Percentiles rank a stretch among this genome's conserved stretches.
phyloP scores from a whole-genome alignment of 2,797 vertebrate genomes.

The Sus cebifrons region DNA sequence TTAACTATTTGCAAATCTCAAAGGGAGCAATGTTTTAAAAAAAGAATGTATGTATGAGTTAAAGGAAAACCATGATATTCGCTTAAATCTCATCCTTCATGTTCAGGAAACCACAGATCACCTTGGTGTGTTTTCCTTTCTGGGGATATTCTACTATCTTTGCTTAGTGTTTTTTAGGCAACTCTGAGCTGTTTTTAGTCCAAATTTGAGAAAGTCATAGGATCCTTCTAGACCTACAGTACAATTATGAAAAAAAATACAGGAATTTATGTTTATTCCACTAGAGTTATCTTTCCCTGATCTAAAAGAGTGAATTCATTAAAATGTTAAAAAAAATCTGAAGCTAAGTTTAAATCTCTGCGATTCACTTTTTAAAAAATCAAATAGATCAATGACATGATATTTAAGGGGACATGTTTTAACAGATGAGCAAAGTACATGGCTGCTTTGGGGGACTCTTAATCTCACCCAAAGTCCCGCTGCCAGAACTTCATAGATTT shows the following conservation, averaged over 20 bases:
- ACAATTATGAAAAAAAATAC: background rate
- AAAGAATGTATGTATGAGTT: slow-evolving; percentile 70
- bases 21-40: slow-evolving; percentile 65
- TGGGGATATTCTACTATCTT: background rate
- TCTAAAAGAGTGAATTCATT: background rate
- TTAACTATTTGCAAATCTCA: slow-evolving; percentile 87
- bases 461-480: background rate
- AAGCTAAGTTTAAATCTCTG: background rate
- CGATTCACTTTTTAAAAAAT: background rate
- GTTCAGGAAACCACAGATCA: background rate
- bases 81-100: background rate
- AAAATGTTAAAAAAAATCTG: background rate
- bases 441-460: background rate
- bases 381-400: background rate
- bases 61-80: background rate
- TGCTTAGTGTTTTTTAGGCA: background rate
- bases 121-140: background rate
- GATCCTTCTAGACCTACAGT: background rate
- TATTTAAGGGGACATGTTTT: background rate
- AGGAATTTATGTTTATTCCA: background rate
- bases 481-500: background rate
- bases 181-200: slow-evolving; percentile 31
- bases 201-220: slow-evolving; percentile 46
- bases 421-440: background rate
- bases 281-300: background rate